A percentile compares a stretch with the other conserved stretches of the same genome.
phyloP scores from a whole-genome alignment of 2,888 invertebrate species.

The Aproaerema taeniolella region DNA sequence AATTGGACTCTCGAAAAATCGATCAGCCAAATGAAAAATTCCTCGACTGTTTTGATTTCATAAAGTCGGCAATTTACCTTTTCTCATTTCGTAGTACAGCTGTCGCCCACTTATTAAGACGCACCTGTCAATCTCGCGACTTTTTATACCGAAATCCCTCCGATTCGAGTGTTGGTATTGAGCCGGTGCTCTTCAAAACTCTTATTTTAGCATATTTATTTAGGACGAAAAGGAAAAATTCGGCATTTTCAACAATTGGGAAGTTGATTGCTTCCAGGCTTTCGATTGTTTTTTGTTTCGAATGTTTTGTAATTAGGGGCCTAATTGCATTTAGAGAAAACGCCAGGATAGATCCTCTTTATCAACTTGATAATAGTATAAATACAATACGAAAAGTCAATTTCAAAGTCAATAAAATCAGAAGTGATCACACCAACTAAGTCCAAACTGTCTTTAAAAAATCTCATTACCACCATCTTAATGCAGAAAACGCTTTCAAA shows the following conservation, averaged over 20 bases:
- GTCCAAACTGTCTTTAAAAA: slow-evolving; percentile 38
- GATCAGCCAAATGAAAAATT: slow-evolving; percentile 23
- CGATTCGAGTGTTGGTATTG: slow-evolving; percentile 53
- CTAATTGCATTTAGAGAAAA: too few species aligned
- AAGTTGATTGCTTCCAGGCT: slow-evolving; percentile 51
- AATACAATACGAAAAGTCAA: too few species aligned
- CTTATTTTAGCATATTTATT: slow-evolving; percentile 66
- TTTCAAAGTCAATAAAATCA: slow-evolving; percentile 10
- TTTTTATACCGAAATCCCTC: slow-evolving; percentile 62
- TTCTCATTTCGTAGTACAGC: slow-evolving; percentile 68
- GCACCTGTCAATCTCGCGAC: slow-evolving; percentile 73
- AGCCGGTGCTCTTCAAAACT: slow-evolving; percentile 38
- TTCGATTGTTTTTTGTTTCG: too few species aligned
- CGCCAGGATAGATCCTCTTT: too few species aligned
- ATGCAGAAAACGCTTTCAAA: slow-evolving; percentile 53
- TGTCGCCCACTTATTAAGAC: slow-evolving; percentile 73
- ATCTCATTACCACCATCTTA: slow-evolving; percentile 52
- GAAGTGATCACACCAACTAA: neutral
- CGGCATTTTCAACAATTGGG: slow-evolving; percentile 45
- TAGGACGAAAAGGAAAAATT: slow-evolving; percentile 38
- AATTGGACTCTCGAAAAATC: slow-evolving; percentile 13
- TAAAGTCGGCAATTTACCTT: slow-evolving; percentile 66
- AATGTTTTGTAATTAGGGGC: too few species aligned
- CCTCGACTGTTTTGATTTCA: slow-evolving; percentile 29
- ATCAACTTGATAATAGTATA: too few species aligned